Percentiles rank a stretch among this genome's conserved stretches.
Evolutionary conservation across 2,113 vertebrate genomes (phyloP).

Genomic region (Phalacrocorax brasilianus): DNA sequence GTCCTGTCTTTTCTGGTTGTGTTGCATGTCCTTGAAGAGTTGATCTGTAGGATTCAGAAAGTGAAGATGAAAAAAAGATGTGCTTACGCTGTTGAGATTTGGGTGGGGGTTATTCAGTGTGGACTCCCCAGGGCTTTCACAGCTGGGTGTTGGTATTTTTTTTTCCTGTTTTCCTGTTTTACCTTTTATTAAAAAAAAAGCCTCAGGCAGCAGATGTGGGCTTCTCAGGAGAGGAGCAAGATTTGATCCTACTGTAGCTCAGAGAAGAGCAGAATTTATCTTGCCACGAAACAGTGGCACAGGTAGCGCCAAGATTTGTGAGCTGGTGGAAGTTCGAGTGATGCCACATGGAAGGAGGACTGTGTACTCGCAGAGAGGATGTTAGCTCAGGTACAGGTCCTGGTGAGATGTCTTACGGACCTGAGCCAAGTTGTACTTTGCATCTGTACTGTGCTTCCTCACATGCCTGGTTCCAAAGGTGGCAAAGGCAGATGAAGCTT

Average conservation of each 20-base stretch:
- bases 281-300: background rate
- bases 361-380: fast-evolving
- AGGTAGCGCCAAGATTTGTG: background rate
- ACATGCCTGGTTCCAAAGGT: fast-evolving
- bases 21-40: background rate
- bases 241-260: background rate
- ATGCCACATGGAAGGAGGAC: fast-evolving
- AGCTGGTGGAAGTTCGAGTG: background rate
- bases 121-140: background rate
- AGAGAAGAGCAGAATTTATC: background rate
- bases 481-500: background rate
- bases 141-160: background rate
- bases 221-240: background rate
- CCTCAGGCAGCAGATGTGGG: background rate
- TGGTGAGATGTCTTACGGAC: fast-evolving
- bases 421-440: background rate
- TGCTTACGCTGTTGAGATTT: background rate
- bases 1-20: background rate
- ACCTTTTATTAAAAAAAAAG: background rate
- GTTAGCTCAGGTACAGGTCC: background rate
- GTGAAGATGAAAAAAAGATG: background rate
- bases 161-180: background rate
- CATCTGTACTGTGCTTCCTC: background rate
- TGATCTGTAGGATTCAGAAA: background rate
- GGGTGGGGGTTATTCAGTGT: background rate